These are phyloP conservation scores for Calliopsis andreniformis DNA, from an alignment of 1,140 invertebrate genomes.

Conservation along the genomic window DNA sequence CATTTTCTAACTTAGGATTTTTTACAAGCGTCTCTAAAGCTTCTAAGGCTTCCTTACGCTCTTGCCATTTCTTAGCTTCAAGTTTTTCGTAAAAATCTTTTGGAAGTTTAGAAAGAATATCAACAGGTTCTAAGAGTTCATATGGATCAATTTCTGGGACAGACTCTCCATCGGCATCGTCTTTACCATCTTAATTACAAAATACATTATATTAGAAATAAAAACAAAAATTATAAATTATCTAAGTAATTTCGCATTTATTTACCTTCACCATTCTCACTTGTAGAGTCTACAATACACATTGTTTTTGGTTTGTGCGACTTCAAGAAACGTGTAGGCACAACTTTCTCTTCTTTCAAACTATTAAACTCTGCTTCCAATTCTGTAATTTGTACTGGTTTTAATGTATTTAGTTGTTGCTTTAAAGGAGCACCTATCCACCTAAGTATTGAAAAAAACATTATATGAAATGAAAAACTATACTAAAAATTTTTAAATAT, in stretches of 20 bases:
- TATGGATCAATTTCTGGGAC: constrained; percentile 92
- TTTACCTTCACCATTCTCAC: constrained; percentile 79
- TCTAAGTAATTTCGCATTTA: constrained; percentile 41
- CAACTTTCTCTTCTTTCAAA: constrained; percentile 86
- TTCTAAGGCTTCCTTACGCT: constrained; percentile 95
- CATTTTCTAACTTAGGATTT: constrained; percentile 93
- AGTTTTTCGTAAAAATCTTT: constrained; percentile 98
- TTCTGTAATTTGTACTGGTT: constrained; percentile 94
- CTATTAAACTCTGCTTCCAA: constrained; percentile 93
- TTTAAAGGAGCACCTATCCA: constrained; percentile 95
- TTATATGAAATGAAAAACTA: constrained; percentile 8
- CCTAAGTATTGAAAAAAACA: constrained; percentile 72
- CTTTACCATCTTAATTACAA: constrained; percentile 80
- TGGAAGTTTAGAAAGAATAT: constrained; percentile 95
- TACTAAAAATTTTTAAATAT: neutral
- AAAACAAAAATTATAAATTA: neutral
- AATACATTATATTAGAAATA: neutral
- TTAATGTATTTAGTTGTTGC: constrained; percentile 91
- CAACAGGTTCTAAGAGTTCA: constrained; percentile 94
- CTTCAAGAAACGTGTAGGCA: constrained; percentile 90
- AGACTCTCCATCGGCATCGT: constrained; percentile 83
- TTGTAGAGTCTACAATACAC: constrained; percentile 82
- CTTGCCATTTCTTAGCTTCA: constrained; percentile 99
- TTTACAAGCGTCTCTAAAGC: constrained; percentile 89
- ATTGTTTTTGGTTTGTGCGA: constrained; percentile 93